Evolutionary conservation across 1,140 invertebrate genomes (phyloP), one percentile per base, ranked within the genome.

Genomic region (Brachionus sp.): DNA sequence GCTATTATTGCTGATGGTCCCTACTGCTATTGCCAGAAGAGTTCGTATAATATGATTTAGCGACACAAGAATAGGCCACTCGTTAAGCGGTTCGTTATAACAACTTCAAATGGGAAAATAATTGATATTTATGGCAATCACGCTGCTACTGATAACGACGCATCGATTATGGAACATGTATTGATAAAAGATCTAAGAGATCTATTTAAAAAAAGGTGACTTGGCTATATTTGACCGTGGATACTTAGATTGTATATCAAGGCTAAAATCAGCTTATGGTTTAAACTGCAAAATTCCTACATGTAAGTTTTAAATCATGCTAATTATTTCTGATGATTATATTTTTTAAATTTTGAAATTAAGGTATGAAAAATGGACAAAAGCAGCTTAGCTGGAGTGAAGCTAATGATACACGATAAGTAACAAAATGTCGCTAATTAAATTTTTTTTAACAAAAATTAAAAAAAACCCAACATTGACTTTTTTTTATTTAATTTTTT

Each of bases 131-230:
- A n/a, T 10, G 13, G 13, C 13, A 44, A 44, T 44, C 13, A 13
- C 9, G 9, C 9, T 44, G 9, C 42, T 19, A 2, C 53, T 57
- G 53, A 57, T 57, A 57, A 57, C 53, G 2, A 57, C 53, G 53
- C 53, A 57, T 57, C 53, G 53, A 57, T 19, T 57, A 57, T 57
- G 53, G 53, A 57, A 57, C 53, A 57, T 57, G 53, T 57, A 57
- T 57, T 57, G 53, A 57, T 57, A 57, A 57, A 57, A 57, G 53
- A 57, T 57, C 53, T 57, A 57, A 57, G 53, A 57, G 53, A 57
- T 57, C 53, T 10, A 57, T 57, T 57, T n/a, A 57, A 57, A 57
- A 57, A 57, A 57, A 57, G 53, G 53, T 57, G 53, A 57, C 53
- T 57, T 57, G 53, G 53, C 53, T 57, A 57, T 57, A 57, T 57